These are phyloP conservation scores for Xerus inauris DNA, from an alignment of 2,113 vertebrate species.

Conservation along the genomic window DNA sequence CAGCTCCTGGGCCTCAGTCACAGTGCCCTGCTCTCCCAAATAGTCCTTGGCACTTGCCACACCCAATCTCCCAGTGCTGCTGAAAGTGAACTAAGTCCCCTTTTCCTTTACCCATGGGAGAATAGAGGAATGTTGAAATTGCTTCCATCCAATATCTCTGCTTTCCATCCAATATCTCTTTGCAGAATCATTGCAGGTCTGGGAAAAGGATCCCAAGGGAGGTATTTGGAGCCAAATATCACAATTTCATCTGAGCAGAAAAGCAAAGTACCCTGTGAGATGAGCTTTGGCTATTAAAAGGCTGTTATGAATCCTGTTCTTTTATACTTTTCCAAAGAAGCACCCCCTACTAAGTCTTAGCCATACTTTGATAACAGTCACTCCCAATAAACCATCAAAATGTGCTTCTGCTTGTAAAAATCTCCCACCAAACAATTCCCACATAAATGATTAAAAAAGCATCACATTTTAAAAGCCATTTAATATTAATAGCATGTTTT, in stretches of 20 bases:
- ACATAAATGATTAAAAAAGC: constrained; percentile 67
- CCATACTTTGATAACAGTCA: constrained; percentile 17
- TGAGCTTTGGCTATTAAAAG: background rate
- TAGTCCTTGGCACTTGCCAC: constrained; percentile 2
- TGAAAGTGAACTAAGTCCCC: constrained; percentile 32
- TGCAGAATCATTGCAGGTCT: constrained; percentile 41
- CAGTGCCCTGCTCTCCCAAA: background rate
- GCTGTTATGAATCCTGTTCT: background rate
- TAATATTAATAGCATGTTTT: constrained; percentile 73
- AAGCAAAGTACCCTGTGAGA: constrained; percentile 26
- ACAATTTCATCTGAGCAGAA: background rate
- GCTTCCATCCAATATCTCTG: background rate
- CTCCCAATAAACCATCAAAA: constrained; percentile 38
- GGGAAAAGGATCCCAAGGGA: constrained; percentile 24
- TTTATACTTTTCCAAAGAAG: constrained; percentile 46
- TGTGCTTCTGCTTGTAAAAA: constrained; percentile 33
- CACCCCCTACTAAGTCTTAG: background rate
- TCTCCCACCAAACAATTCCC: constrained; percentile 50
- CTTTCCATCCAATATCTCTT: constrained; percentile 10
- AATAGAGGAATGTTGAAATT: background rate
- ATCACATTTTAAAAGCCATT: constrained; percentile 67
- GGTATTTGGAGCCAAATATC: constrained; percentile 14
- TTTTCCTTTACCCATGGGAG: background rate
- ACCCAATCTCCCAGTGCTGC: constrained; percentile 33
- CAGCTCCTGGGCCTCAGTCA: background rate